These are phyloP conservation scores for Drosophila merina DNA, from an alignment of 2,888 invertebrate species.

Conservation along the genomic window DNA sequence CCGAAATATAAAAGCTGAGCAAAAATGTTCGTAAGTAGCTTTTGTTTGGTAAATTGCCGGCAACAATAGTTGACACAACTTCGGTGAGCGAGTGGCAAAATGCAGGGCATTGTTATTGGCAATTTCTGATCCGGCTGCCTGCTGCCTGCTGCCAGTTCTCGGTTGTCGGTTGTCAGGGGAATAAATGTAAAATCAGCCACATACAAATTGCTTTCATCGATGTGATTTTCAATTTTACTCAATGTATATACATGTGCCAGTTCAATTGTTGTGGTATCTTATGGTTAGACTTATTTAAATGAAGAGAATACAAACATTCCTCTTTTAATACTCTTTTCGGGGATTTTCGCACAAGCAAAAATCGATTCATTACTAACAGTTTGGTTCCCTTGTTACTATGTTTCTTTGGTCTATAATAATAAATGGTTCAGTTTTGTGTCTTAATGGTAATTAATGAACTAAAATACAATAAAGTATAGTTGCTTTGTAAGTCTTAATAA, in stretches of 20 bases:
- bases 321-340: constrained; percentile 37
- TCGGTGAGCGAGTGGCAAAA: constrained; percentile 36
- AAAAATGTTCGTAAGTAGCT: constrained; percentile 48
- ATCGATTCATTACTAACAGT: neutral
- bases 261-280: constrained; percentile 4
- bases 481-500: neutral
- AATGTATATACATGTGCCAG: neutral
- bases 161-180: constrained; percentile 39
- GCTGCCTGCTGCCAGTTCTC: neutral
- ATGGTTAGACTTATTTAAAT: constrained; percentile 20
- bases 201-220: constrained; percentile 39
- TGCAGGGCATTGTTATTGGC: constrained; percentile 45
- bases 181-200: constrained; percentile 37
- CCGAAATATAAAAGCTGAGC: constrained; percentile 31
- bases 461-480: neutral
- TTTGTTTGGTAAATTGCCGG: constrained; percentile 59
- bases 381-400: constrained; percentile 2
- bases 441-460: neutral
- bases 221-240: constrained; percentile 17
- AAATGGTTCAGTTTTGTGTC: neutral
- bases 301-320: constrained; percentile 8
- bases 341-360: neutral
- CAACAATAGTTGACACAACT: constrained; percentile 64
- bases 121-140: constrained; percentile 27
- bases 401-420: neutral